phyloP scores from a whole-genome alignment of 1,140 invertebrate genomes.

The Homalodisca vitripennis region DNA sequence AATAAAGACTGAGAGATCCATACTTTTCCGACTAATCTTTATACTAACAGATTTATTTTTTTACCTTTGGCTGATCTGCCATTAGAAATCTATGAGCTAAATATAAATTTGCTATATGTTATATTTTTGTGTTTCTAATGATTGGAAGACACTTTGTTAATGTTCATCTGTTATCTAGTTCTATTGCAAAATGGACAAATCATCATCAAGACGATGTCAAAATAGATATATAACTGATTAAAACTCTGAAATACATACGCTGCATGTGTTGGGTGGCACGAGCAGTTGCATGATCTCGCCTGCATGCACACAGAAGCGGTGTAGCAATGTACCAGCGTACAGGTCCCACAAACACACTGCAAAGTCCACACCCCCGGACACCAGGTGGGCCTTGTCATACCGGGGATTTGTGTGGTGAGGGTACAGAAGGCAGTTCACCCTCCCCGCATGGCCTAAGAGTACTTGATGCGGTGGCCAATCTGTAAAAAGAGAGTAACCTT shows the following conservation, averaged over 20 bases:
- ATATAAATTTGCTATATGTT: no score
- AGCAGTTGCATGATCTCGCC: constrained; percentile 88
- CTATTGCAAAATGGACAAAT: constrained; percentile 28
- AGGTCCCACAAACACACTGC: constrained; percentile 98
- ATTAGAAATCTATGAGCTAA: no score
- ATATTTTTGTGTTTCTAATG: no score
- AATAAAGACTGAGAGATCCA: no score
- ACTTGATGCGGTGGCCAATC: constrained; percentile 90
- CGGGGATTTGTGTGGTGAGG: constrained; percentile 90
- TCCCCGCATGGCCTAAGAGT: constrained; percentile 85
- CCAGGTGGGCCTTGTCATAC: constrained; percentile 87
- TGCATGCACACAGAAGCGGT: constrained; percentile 96
- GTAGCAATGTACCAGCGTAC: constrained; percentile 82
- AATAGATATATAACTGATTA: no score
- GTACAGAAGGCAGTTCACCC: constrained; percentile 94
- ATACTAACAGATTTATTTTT: no score
- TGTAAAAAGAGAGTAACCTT: constrained; percentile 47
- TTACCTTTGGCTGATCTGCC: no score
- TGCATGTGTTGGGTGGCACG: constrained; percentile 90
- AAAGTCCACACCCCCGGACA: constrained; percentile 97
- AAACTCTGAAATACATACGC: constrained; percentile 61
- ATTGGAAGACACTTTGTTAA: not conserved
- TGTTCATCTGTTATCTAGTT: not conserved
- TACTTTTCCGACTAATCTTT: no score
- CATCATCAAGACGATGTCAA: constrained; percentile 21